A percentile compares a stretch with the other conserved stretches of the same genome.
Conservation (phyloP, 2,797 vertebrate genomes). For the Sphenodon punctatus region DNA sequence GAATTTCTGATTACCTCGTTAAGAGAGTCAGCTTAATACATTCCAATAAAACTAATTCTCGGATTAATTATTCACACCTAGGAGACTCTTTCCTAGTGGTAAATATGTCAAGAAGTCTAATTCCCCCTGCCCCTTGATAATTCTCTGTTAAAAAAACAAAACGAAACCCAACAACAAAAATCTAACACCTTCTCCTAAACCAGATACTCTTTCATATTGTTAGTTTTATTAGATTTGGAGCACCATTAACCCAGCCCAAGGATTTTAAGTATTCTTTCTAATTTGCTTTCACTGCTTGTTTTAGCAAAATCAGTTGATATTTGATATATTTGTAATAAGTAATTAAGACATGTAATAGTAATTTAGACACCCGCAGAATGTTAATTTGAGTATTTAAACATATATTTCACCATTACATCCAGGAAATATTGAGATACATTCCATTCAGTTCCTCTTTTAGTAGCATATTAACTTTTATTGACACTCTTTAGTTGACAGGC, state of each 20-base stretch:
- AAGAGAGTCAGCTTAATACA: neutral
- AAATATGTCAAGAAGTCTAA: neutral
- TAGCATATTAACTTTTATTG: no score
- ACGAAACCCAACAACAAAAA: neutral
- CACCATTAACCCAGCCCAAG: slow-evolving; percentile 9
- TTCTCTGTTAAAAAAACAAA: neutral
- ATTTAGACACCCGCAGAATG: neutral
- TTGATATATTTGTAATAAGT: slow-evolving; percentile 1
- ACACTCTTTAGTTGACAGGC: no score
- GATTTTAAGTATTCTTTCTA: slow-evolving; percentile 11
- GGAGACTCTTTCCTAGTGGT: neutral
- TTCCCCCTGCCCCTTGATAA: no score
- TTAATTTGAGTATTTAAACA: neutral
- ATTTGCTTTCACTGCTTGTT: neutral
- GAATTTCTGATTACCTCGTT: neutral
- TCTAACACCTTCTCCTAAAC: neutral
- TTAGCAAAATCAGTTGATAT: neutral
- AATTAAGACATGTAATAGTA: neutral
- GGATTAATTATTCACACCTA: neutral
- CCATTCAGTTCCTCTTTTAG: neutral
- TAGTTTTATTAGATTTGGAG: slow-evolving; percentile 14
- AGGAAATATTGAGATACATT: neutral
- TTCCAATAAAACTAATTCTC: neutral
- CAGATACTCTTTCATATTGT: neutral
- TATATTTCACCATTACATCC: neutral